These are phyloP conservation scores for Labeo rohita DNA, from an alignment of 2,113 vertebrate species.

Conservation along the genomic window DNA sequence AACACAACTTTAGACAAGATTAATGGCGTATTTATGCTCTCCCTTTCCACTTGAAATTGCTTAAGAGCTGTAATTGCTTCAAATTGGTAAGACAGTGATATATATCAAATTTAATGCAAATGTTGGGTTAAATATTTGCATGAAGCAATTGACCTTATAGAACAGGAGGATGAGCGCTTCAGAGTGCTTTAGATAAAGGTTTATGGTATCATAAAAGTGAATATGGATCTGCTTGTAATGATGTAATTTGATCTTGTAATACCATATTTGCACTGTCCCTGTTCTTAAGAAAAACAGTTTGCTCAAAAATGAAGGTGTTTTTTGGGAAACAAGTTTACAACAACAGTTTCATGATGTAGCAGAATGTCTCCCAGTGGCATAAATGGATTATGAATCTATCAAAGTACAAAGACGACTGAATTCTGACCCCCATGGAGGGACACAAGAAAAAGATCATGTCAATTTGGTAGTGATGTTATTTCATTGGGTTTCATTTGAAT, in stretches of 20 bases:
- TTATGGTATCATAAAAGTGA: slow-evolving; percentile 23
- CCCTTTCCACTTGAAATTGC: background rate
- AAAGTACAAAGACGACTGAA: background rate
- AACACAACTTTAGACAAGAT: background rate
- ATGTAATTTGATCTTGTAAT: background rate
- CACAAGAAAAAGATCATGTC: background rate
- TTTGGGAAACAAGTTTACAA: background rate
- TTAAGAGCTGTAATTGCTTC: background rate
- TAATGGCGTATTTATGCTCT: background rate
- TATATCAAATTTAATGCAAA: background rate
- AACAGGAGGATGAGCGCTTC: background rate
- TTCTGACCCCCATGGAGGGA: background rate
- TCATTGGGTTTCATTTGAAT: too few relatives aligned
- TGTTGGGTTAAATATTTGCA: slow-evolving; percentile 7
- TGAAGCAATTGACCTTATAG: slow-evolving; percentile 1
- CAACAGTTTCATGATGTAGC: background rate
- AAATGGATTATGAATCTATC: background rate
- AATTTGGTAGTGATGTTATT: background rate
- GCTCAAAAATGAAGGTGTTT: background rate
- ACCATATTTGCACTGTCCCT: background rate
- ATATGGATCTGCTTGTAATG: background rate
- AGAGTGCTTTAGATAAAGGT: slow-evolving; percentile 26
- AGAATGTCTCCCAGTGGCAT: background rate
- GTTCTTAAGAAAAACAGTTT: background rate
- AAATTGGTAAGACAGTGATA: background rate